A percentile compares a stretch with the other conserved stretches of the same genome.
These are phyloP conservation scores for Anastatus disparis DNA, from an alignment of 1,140 invertebrate species.

Conservation along the genomic window DNA sequence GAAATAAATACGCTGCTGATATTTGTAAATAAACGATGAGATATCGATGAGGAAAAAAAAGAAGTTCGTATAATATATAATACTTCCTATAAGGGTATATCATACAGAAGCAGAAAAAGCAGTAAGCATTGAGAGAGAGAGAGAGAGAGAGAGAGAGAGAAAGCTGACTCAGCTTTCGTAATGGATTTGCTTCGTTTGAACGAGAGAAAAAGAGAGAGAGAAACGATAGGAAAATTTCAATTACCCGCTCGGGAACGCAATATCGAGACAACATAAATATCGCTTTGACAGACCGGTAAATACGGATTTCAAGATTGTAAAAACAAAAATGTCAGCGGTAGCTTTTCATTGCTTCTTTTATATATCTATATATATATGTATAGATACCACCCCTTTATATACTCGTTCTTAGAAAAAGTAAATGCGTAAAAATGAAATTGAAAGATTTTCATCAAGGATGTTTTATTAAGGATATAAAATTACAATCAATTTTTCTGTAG, in stretches of 20 bases:
- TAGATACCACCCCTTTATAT: too few species aligned
- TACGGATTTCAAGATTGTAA: slow-evolving; percentile 58
- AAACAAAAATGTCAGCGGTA: slow-evolving; percentile 48
- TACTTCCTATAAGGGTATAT: neutral
- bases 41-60: neutral
- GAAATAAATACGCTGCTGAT: neutral
- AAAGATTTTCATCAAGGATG: neutral
- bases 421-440: neutral
- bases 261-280: slow-evolving; percentile 64
- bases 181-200: slow-evolving; percentile 45
- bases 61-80: too few species aligned
- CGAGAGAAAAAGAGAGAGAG: too few species aligned
- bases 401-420: neutral
- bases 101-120: slow-evolving; percentile 30
- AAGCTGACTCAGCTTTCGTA: slow-evolving; percentile 49
- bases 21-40: slow-evolving; percentile 25
- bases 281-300: slow-evolving; percentile 62
- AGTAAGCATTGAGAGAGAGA: slow-evolving; percentile 29
- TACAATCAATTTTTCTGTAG: too few species aligned
- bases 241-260: slow-evolving; percentile 62
- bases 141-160: too few species aligned
- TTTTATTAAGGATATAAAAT: too few species aligned
- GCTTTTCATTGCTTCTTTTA: neutral
- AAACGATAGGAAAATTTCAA: slow-evolving; percentile 60
- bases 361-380: too few species aligned